Evolutionary conservation across 2,888 invertebrate species (phyloP).

Genomic region (Erebia palarica): DNA sequence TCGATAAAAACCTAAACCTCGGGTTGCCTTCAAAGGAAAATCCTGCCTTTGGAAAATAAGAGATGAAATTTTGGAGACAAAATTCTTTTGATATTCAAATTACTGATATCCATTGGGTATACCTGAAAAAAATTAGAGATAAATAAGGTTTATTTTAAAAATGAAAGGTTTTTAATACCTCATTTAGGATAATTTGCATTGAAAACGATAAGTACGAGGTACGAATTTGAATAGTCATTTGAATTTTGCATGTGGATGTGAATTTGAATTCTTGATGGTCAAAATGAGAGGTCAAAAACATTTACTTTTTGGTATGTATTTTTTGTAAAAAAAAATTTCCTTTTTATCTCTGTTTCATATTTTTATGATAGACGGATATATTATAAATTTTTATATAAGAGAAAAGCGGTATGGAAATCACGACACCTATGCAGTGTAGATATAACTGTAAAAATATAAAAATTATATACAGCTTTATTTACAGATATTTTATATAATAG

Average conservation of each 20-base stretch:
- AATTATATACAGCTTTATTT: neutral
- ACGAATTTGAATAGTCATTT: no score
- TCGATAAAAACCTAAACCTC: slow-evolving; percentile 42
- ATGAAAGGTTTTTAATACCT: neutral
- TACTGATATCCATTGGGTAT: slow-evolving; percentile 37
- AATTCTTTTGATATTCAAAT: slow-evolving; percentile 59
- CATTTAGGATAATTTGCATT: neutral
- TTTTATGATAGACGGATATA: slow-evolving; percentile 1
- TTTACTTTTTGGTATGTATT: no score
- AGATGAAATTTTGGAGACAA: slow-evolving; percentile 45
- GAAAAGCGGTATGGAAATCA: slow-evolving; percentile 13
- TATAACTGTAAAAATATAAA: neutral
- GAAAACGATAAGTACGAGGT: neutral
- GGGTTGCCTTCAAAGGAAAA: slow-evolving; percentile 47
- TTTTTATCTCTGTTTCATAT: neutral
- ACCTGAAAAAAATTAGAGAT: slow-evolving; percentile 37
- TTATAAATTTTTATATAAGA: neutral
- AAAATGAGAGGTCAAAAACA: no score
- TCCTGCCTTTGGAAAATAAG: slow-evolving; percentile 39
- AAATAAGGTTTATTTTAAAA: slow-evolving; percentile 26
- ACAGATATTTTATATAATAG: no score
- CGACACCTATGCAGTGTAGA: neutral
- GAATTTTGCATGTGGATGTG: no score
- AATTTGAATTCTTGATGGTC: no score
- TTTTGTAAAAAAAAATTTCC: no score